Conservation (phyloP, 2,797 vertebrate species). For the Cyclura pinguis region DNA sequence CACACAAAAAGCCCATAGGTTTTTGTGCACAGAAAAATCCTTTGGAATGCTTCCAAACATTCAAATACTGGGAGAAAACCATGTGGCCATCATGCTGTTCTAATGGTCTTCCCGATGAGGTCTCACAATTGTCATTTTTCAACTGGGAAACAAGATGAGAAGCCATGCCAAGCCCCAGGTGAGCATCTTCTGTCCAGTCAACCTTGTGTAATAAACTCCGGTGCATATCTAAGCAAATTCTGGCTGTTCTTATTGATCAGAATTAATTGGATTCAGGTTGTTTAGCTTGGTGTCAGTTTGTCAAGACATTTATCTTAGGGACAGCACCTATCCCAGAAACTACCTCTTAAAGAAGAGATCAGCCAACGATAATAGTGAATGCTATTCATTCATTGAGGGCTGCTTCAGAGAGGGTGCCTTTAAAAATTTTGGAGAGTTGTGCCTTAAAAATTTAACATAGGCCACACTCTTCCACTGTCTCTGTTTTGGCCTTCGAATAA, state of each 20-base stretch:
- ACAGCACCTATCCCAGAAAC: not conserved
- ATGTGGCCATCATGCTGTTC: no score
- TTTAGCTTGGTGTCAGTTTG: not conserved
- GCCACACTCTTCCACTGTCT: not conserved
- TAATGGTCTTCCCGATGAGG: no score
- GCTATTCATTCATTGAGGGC: not conserved
- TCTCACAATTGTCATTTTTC: no score
- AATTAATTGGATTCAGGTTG: not conserved
- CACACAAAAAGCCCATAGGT: no score
- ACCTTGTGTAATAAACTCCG: not conserved
- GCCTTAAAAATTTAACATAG: not conserved
- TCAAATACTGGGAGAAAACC: no score
- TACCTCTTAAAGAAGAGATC: not conserved
- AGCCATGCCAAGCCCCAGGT: not conserved
- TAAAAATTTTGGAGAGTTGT: conserved; percentile 19
- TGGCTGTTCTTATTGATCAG: not conserved
- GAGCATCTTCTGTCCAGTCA: not conserved
- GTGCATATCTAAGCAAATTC: not conserved
- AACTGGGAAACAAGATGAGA: not conserved
- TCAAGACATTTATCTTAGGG: not conserved
- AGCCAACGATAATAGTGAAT: not conserved
- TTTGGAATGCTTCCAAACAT: no score
- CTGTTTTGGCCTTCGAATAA: not conserved
- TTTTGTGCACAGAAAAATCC: no score
- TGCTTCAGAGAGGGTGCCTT: conserved; percentile 48